Conservation (phyloP, 1,140 invertebrate species). For the Pachyrhynchus sulphureomaculatus region DNA sequence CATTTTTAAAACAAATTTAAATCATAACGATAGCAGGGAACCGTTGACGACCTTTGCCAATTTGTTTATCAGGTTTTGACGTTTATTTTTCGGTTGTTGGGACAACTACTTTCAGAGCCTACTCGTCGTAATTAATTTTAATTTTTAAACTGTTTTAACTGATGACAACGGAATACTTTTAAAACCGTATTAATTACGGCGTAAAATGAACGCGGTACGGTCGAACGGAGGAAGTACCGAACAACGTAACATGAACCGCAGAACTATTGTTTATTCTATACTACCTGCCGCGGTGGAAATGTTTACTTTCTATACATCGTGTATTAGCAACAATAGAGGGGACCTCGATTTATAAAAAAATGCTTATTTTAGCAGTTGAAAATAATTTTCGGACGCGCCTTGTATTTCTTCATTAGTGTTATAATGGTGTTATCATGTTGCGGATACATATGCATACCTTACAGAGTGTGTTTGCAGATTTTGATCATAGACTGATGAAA, state of each 20-base stretch:
- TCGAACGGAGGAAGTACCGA: neutral
- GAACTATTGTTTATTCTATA: slow-evolving; percentile 20
- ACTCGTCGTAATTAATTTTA: neutral
- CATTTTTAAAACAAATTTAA: neutral
- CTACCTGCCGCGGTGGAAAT: slow-evolving; percentile 16
- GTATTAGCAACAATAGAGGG: slow-evolving; percentile 11
- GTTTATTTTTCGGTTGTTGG: neutral
- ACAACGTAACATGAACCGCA: slow-evolving; percentile 4
- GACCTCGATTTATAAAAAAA: neutral
- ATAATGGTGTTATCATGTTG: too few relatives aligned
- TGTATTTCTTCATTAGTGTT: too few relatives aligned
- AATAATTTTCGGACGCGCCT: too few relatives aligned
- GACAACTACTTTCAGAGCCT: slow-evolving; percentile 4
- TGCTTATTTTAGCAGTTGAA: too few relatives aligned
- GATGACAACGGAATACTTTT: slow-evolving; percentile 8
- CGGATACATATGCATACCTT: too few relatives aligned
- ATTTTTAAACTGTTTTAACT: neutral
- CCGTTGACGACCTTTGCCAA: slow-evolving; percentile 13
- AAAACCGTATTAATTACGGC: neutral
- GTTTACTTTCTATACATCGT: slow-evolving; percentile 12
- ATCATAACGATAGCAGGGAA: neutral
- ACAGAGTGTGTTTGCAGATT: too few relatives aligned
- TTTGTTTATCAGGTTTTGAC: neutral
- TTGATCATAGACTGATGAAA: too few relatives aligned
- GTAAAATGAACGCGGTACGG: neutral